A percentile compares a stretch with the other conserved stretches of the same genome.
Evolutionary conservation across 2,113 vertebrate species (phyloP).

Genomic region (Sander lucioperca): DNA sequence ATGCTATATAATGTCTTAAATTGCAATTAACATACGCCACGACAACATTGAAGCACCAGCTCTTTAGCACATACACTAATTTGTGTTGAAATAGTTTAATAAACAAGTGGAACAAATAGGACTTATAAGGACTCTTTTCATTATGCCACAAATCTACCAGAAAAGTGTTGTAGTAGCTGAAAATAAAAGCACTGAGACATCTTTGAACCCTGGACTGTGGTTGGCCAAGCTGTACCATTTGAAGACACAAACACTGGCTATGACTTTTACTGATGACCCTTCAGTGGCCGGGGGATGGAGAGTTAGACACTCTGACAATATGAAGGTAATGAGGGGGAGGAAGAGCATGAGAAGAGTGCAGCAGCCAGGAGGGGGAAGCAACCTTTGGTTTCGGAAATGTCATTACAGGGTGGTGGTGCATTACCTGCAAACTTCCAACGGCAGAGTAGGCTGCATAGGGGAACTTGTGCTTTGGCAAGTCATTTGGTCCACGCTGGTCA

Average conservation of each 20-base stretch:
- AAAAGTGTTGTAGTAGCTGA: too few species aligned
- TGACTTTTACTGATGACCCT: constrained; percentile 32
- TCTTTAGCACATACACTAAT: background rate
- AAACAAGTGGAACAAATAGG: background rate
- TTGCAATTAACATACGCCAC: background rate
- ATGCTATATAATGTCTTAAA: background rate
- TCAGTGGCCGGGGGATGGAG: background rate
- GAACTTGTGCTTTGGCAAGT: constrained; percentile 77
- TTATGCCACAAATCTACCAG: too few species aligned
- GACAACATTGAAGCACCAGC: background rate
- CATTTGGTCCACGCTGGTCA: constrained; percentile 68
- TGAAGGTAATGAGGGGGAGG: background rate
- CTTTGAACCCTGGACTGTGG: constrained; percentile 12
- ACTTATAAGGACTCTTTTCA: background rate
- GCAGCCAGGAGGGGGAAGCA: constrained; percentile 12
- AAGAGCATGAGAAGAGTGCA: background rate
- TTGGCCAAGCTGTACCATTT: constrained; percentile 19
- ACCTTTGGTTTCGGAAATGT: constrained; percentile 33
- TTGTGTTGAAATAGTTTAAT: background rate
- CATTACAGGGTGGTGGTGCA: background rate
- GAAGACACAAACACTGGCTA: constrained; percentile 2
- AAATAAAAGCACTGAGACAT: background rate
- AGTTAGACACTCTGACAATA: constrained; percentile 4
- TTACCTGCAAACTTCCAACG: constrained; percentile 92
- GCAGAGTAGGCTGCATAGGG: constrained; percentile 94